These are phyloP conservation scores for Odontesthes bonariensis DNA, from an alignment of 2,113 vertebrate genomes.

Conservation along the genomic window DNA sequence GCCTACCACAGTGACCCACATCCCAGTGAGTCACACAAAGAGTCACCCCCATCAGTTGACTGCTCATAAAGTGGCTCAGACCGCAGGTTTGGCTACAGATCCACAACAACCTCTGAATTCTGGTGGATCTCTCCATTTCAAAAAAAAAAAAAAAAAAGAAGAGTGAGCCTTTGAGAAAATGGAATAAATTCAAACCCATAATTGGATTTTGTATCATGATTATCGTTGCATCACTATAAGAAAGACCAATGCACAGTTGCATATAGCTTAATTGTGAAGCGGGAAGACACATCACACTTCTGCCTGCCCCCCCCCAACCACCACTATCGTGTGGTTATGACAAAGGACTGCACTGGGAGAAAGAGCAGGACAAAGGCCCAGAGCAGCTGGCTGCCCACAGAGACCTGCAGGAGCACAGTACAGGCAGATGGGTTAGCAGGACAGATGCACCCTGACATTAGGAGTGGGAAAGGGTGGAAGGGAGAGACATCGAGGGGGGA, in stretches of 20 bases:
- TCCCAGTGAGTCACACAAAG: conserved; percentile 48
- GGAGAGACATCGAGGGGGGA: neutral
- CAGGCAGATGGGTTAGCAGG: conserved; percentile 65
- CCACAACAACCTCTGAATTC: conserved; percentile 31
- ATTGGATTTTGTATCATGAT: neutral
- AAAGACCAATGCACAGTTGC: conserved; percentile 36
- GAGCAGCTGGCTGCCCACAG: conserved; percentile 74
- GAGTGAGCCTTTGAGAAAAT: neutral
- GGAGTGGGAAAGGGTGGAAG: neutral
- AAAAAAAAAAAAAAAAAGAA: neutral
- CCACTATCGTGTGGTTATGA: conserved; percentile 50
- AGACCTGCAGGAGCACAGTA: conserved; percentile 58
- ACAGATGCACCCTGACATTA: conserved; percentile 66
- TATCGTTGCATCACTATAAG: conserved; percentile 7
- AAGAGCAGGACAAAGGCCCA: conserved; percentile 73
- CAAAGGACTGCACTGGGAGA: conserved; percentile 72
- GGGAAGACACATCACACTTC: conserved; percentile 48
- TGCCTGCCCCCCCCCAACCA: conserved; percentile 41
- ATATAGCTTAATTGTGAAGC: conserved; percentile 46
- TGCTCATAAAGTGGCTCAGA: conserved; percentile 34
- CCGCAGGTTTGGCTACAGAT: conserved; percentile 29
- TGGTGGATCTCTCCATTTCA: conserved; percentile 5
- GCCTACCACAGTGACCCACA: conserved; percentile 54
- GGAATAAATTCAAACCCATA: neutral
- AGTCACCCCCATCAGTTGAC: conserved; percentile 22